phyloP scores from a whole-genome alignment of 1,140 invertebrate genomes.

The Tachypleus tridentatus region DNA sequence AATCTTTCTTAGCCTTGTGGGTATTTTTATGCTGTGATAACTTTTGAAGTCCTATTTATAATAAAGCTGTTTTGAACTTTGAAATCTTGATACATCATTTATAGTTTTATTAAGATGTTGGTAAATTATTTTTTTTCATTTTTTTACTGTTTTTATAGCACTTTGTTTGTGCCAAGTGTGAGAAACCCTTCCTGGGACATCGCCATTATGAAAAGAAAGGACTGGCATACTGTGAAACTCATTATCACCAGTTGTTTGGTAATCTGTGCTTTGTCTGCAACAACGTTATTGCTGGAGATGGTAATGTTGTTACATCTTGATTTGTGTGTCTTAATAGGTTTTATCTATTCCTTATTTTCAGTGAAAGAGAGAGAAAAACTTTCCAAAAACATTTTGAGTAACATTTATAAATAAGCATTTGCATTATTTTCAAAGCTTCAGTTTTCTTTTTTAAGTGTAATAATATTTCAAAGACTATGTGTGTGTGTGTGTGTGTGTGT shows the following conservation, averaged over 20 bases:
- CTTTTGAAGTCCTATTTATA: no score
- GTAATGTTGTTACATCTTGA: constrained; percentile 42
- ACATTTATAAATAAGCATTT: no score
- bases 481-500: no score
- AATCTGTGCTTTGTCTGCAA: constrained; percentile 98
- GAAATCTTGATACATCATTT: constrained; percentile 3
- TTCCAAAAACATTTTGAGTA: no score
- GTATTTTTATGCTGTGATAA: no score
- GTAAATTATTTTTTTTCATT: constrained; percentile 10
- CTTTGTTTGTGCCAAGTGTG: constrained; percentile 99
- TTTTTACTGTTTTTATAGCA: constrained; percentile 48
- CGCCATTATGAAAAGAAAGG: constrained; percentile 99
- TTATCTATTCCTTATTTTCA: no score
- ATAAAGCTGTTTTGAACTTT: neutral
- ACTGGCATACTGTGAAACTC: constrained; percentile 96
- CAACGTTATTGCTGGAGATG: constrained; percentile 93
- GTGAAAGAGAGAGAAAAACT: no score
- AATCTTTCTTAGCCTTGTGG: no score
- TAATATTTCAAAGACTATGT: no score
- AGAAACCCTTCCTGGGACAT: constrained; percentile 97
- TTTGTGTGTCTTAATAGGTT: constrained; percentile 4
- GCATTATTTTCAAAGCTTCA: no score
- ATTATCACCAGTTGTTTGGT: constrained; percentile 98
- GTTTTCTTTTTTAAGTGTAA: no score
- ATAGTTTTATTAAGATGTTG: constrained; percentile 4